Evolutionary conservation across 2,888 invertebrate species (phyloP), one percentile per base, ranked within the genome.

Genomic region (Andrena marginata): DNA sequence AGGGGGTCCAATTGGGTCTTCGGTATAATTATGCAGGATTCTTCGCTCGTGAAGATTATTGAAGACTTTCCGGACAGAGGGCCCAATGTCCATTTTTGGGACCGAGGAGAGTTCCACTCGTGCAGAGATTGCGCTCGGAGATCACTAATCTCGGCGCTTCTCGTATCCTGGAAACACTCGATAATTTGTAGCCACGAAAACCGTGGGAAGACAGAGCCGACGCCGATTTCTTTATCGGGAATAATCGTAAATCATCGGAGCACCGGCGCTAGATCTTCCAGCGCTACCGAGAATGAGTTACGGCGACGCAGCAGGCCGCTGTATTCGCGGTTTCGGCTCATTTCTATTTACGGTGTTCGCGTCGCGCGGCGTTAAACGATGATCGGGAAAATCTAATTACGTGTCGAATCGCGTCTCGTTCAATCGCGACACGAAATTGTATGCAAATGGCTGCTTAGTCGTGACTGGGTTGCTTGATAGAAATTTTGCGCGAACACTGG

Each of bases 111-210:
- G 83, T 26, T 26, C 35, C 35, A 51, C 59, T 59, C 63, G 54
- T 42, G 54, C 64, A 56, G 49, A 69, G 51, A 73, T 73, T 80
- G 68, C 63, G 10, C 54, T 20, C 54, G 31, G 20, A 48, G 71
- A 77, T 77, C 68, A 48, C 69, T 33, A 77, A 42, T 68, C 72
- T 56, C 64, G 65, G 76, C 73, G 63, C 75, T 80, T 80, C 73
- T 35, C 49, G 85, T 75, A 69, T 75, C 77, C 29, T 20, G 80
- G 73, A 56, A 72, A 73, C 76, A 80, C 65, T 71, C 77, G 77
- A 85, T 85, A 85, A 86, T 86, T 86, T 85, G 86, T 85, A 79
- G 86, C 77, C 73, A 72, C 76, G 62, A 78, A 81, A 80, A 73
- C 77, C 86, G 86, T 86, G 86, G 86, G 86, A 86, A 86, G 78